Conservation (phyloP, 2,888 invertebrate genomes). For the Dolichopus griseipennis region DNA sequence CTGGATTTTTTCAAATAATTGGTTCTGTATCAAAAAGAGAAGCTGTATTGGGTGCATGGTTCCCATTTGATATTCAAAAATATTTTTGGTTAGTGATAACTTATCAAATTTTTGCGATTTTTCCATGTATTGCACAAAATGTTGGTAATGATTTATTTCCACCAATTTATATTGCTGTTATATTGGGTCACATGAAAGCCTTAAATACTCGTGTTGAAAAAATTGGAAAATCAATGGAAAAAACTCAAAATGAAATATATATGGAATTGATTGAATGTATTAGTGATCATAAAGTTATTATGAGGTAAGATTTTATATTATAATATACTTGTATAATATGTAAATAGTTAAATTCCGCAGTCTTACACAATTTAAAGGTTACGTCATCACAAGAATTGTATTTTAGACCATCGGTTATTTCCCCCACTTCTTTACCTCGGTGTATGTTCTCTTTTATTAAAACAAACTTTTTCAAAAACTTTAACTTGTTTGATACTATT, state of each 20-base stretch:
- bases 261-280: neutral
- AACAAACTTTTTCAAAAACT: too few species aligned
- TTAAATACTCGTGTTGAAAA: neutral
- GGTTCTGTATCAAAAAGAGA: neutral
- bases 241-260: neutral
- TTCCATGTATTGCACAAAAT: neutral
- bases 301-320: neutral
- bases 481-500: too few species aligned
- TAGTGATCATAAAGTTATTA: neutral
- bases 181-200: neutral
- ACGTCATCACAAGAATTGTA: too few species aligned
- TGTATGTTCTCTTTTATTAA: too few species aligned
- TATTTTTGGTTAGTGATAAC: neutral
- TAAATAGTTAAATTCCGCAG: too few species aligned
- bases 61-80: neutral
- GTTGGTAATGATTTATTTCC: neutral
- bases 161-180: neutral
- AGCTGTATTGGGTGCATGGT: neutral
- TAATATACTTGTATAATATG: too few species aligned
- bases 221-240: neutral
- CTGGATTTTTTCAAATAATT: neutral
- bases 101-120: neutral
- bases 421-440: too few species aligned
- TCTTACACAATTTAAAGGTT: too few species aligned
- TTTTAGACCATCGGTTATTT: too few species aligned